A percentile compares a stretch with the other conserved stretches of the same genome.
Evolutionary conservation across 2,113 vertebrate species (phyloP).

Genomic region (Siniperca knerii): DNA sequence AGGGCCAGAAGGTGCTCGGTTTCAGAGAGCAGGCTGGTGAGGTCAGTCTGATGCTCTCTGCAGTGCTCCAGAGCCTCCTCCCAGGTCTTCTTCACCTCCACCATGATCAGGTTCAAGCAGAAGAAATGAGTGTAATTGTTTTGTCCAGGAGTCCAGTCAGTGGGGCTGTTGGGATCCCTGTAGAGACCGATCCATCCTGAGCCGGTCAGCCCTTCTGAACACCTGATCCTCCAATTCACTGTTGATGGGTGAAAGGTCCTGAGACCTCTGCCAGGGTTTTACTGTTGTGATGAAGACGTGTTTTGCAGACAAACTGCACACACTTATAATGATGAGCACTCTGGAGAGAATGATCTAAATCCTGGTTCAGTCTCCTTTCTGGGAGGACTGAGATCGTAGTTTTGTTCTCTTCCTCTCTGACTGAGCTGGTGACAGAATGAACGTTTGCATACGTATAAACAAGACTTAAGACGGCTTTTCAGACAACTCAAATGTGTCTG

Average conservation of each 20-base stretch:
- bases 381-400: neutral
- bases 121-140: too few relatives aligned
- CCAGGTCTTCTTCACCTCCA: slow-evolving; percentile 4
- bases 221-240: neutral
- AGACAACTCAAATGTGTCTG: neutral
- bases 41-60: neutral
- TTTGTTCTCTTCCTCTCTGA: neutral
- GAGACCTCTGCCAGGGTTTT: neutral
- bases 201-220: neutral
- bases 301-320: slow-evolving; percentile 7
- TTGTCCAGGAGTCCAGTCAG: neutral
- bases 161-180: fast-evolving
- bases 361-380: neutral
- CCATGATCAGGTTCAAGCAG: neutral
- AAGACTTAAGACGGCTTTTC: too few relatives aligned
- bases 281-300: neutral
- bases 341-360: neutral
- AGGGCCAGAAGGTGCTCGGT: neutral
- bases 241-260: neutral
- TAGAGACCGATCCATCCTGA: slow-evolving; percentile 55
- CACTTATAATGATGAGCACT: neutral
- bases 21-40: slow-evolving; percentile 26
- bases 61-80: slow-evolving; percentile 56
- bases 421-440: neutral
- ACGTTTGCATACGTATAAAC: neutral